Conservation (phyloP, 2,113 vertebrate genomes). For the Mesitornis unicolor region DNA sequence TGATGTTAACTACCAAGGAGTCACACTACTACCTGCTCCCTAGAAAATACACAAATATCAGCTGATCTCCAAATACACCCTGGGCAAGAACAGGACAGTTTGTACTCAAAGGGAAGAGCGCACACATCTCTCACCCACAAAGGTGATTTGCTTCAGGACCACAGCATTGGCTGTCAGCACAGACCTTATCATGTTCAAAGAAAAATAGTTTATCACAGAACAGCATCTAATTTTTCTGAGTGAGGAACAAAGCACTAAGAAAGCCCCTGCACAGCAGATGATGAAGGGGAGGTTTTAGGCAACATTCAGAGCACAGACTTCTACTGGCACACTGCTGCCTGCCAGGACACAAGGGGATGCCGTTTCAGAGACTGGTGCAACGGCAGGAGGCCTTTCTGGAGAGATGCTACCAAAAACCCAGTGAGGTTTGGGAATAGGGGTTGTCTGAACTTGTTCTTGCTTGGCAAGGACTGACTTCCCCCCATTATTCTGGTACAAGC, state of each 20-base stretch:
- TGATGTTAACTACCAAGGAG: background rate
- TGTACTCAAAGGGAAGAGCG: background rate
- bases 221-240: background rate
- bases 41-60: background rate
- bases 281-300: background rate
- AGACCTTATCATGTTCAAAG: background rate
- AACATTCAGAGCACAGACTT: background rate
- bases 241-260: background rate
- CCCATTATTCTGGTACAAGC: background rate
- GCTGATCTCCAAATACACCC: background rate
- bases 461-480: background rate
- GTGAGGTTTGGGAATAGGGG: accelerated
- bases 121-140: background rate
- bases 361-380: background rate
- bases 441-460: background rate
- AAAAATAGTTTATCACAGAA: background rate
- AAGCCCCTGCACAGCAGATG: background rate
- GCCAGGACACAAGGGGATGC: accelerated
- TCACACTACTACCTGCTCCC: background rate
- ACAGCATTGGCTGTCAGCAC: background rate
- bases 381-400: background rate
- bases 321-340: background rate
- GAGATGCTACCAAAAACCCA: background rate
- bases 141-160: background rate
- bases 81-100: background rate